Evolutionary conservation across 1,140 invertebrate genomes (phyloP).

Genomic region (Ips typographus): DNA sequence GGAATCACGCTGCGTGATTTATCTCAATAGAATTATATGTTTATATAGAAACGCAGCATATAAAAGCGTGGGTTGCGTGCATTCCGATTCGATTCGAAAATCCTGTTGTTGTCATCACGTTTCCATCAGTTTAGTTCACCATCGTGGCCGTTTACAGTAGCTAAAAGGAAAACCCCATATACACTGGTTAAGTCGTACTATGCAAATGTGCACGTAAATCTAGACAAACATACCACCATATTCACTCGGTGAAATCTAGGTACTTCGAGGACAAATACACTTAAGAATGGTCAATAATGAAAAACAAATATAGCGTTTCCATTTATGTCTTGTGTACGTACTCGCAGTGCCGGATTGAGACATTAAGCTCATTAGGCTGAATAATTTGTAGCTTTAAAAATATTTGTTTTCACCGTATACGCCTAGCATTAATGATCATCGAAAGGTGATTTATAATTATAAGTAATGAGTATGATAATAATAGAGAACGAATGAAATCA

Average conservation of each 20-base stretch:
- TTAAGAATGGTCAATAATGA: slow-evolving; percentile 33
- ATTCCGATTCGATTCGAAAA: not conserved
- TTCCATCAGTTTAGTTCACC: not conserved
- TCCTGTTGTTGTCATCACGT: not conserved
- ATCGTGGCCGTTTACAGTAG: not conserved
- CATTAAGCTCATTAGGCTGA: slow-evolving; percentile 1
- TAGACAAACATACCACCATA: slow-evolving; percentile 25
- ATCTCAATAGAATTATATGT: slow-evolving; percentile 29
- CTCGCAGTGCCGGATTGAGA: slow-evolving; percentile 19
- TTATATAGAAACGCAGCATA: not conserved
- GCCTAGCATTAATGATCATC: slow-evolving; percentile 1
- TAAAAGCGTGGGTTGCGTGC: slow-evolving; percentile 22
- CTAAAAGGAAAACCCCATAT: slow-evolving; percentile 6
- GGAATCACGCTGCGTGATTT: slow-evolving; percentile 33
- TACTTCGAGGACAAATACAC: slow-evolving; percentile 29
- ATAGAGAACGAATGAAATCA: not conserved
- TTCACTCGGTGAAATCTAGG: slow-evolving; percentile 33
- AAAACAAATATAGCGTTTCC: slow-evolving; percentile 32
- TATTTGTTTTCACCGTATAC: slow-evolving; percentile 9
- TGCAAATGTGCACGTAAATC: slow-evolving; percentile 29
- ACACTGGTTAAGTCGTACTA: slow-evolving; percentile 15
- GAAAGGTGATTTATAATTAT: slow-evolving; percentile 8
- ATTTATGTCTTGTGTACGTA: slow-evolving; percentile 20
- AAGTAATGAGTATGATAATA: slow-evolving; percentile 2
- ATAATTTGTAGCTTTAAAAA: slow-evolving; percentile 13